A percentile compares a stretch with the other conserved stretches of the same genome.
phyloP scores from a whole-genome alignment of 2,888 invertebrate species.

The Acanthosepion pharaonis region DNA sequence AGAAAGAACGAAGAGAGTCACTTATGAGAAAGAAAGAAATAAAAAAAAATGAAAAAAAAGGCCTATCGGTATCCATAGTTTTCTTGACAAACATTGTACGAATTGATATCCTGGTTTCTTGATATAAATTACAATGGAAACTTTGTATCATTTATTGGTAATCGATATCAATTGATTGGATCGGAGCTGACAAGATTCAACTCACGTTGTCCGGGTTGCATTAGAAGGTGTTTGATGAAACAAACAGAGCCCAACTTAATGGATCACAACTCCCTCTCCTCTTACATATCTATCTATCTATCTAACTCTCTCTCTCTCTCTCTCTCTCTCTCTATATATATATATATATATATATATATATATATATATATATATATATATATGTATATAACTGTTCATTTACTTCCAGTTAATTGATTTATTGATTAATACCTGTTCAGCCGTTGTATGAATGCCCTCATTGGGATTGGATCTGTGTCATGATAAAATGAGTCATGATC shows the following conservation, averaged over 20 bases:
- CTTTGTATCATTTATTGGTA: background rate
- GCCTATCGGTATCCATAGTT: background rate
- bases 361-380: background rate
- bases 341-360: background rate
- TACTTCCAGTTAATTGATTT: background rate
- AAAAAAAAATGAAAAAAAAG: background rate
- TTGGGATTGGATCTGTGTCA: background rate
- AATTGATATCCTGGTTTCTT: background rate
- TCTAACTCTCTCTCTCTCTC: no score
- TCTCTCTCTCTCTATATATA: background rate
- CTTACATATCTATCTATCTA: no score
- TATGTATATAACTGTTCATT: background rate
- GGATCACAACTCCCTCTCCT: background rate
- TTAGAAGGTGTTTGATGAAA: background rate
- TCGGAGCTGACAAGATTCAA: background rate
- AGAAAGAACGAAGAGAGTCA: background rate
- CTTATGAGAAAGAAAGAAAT: background rate
- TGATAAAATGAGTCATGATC: background rate
- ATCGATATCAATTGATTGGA: background rate
- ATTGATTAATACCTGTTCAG: background rate
- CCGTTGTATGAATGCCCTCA: background rate
- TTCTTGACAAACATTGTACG: background rate
- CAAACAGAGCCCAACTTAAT: background rate
- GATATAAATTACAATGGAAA: background rate
- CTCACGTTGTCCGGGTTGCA: background rate